Evolutionary conservation across 2,113 vertebrate genomes (phyloP).

Genomic region (Brienomyrus brachyistius): DNA sequence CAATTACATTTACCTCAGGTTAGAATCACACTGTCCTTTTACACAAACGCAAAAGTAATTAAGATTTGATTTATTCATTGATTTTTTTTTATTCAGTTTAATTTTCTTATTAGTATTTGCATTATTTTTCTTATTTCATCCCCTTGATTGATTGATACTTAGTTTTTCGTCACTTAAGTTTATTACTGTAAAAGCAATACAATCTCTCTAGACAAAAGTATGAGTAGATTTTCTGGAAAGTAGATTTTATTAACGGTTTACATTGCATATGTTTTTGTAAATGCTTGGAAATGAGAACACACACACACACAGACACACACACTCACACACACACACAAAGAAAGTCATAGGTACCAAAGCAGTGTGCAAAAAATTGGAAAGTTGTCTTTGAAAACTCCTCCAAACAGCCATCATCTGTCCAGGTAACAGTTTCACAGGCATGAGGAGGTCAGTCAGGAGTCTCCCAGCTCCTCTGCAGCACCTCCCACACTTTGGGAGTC

Average conservation of each 20-base stretch:
- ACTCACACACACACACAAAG: too few species aligned
- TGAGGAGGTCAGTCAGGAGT: background rate
- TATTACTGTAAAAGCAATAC: background rate
- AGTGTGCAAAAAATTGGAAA: background rate
- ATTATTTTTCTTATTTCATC: background rate
- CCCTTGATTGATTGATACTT: background rate
- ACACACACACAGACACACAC: too few species aligned
- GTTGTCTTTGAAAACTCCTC: background rate
- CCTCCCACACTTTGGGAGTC: background rate
- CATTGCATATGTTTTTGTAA: too few species aligned
- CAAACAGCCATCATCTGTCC: background rate
- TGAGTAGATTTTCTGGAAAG: background rate
- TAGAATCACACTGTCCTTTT: too few species aligned
- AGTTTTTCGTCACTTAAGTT: background rate
- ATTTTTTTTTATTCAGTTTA: background rate
- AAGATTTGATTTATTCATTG: background rate
- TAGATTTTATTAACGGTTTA: too few species aligned
- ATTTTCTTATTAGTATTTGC: background rate
- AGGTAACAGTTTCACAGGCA: background rate
- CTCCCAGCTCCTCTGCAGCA: background rate
- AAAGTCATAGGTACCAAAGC: background rate
- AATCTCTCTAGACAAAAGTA: background rate
- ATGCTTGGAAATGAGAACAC: too few species aligned
- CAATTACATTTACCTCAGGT: too few species aligned
- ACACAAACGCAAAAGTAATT: background rate